Evolutionary conservation across 2,113 vertebrate species (phyloP).

Genomic region (Sceloporus tristichus): DNA sequence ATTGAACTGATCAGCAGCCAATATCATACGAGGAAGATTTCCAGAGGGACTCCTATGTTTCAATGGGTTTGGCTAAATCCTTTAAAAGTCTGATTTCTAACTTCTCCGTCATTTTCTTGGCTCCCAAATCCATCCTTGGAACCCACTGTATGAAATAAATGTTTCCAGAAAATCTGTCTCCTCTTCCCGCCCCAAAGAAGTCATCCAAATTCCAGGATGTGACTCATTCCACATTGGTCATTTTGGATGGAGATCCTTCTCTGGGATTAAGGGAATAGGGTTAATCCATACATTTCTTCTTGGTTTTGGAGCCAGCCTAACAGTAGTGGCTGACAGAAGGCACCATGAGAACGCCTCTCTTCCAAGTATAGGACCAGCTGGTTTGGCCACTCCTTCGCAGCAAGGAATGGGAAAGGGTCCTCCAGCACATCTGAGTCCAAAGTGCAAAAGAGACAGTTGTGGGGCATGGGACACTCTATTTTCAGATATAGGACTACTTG

Average conservation of each 20-base stretch:
- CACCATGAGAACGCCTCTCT: too few species aligned
- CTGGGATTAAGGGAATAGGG: neutral
- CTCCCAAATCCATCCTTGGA: conserved; percentile 55
- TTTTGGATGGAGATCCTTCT: neutral
- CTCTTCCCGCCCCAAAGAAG: conserved; percentile 49
- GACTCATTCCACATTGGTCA: conserved; percentile 59
- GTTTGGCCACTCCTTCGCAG: too few species aligned
- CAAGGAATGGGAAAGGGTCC: too few species aligned
- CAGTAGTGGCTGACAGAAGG: too few species aligned
- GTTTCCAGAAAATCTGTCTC: conserved; percentile 64
- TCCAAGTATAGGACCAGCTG: too few species aligned
- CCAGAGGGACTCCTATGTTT: neutral
- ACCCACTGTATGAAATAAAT: conserved; percentile 38
- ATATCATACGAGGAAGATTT: neutral
- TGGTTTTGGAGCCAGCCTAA: neutral
- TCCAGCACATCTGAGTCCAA: too few species aligned
- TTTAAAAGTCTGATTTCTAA: conserved; percentile 11
- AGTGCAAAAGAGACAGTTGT: too few species aligned
- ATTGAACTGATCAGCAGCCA: conserved; percentile 6
- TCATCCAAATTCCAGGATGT: conserved; percentile 48
- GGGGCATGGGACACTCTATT: too few species aligned
- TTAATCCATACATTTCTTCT: neutral
- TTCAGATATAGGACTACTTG: too few species aligned
- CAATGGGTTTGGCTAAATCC: neutral
- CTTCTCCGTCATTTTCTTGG: conserved; percentile 33